phyloP scores from a whole-genome alignment of 2,797 vertebrate genomes.

The Mus caroli region DNA sequence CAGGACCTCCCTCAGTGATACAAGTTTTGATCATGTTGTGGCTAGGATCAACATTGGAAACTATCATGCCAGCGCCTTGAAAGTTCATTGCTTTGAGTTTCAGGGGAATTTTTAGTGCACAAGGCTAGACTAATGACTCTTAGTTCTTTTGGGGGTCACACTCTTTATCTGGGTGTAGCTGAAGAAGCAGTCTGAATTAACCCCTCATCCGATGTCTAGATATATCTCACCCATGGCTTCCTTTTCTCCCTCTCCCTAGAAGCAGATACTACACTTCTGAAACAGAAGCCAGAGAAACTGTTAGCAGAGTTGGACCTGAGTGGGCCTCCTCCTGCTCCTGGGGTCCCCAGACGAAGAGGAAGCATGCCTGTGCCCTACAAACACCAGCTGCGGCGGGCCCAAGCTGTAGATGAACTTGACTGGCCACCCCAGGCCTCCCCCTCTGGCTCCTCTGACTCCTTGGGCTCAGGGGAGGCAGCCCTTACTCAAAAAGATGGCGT shows the following conservation, averaged over 20 bases:
- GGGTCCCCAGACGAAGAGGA: constrained; percentile 91
- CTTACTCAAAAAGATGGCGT: constrained; percentile 70
- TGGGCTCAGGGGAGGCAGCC: constrained; percentile 84
- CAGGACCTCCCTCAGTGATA: neutral
- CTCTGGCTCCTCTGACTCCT: constrained; percentile 89
- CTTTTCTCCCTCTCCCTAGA: constrained; percentile 82
- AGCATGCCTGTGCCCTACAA: constrained; percentile 95
- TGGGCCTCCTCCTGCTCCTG: constrained; percentile 68
- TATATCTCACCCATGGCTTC: neutral
- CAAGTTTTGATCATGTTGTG: constrained; percentile 51
- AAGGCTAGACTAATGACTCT: neutral
- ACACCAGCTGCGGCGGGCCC: constrained; percentile 93
- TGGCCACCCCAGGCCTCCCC: constrained; percentile 84
- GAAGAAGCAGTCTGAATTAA: neutral
- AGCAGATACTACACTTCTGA: constrained; percentile 76
- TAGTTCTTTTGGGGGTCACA: constrained; percentile 18
- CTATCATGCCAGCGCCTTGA: neutral
- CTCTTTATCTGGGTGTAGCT: neutral
- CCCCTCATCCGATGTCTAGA: neutral
- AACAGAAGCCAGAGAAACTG: constrained; percentile 82
- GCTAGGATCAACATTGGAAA: neutral
- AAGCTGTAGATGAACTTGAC: constrained; percentile 91
- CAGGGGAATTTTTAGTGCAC: neutral
- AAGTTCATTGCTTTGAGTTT: constrained; percentile 21
- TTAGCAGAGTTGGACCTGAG: constrained; percentile 71